Evolutionary conservation across 2,113 vertebrate genomes (phyloP).

Genomic region (Ornithorhynchus anatinus): DNA sequence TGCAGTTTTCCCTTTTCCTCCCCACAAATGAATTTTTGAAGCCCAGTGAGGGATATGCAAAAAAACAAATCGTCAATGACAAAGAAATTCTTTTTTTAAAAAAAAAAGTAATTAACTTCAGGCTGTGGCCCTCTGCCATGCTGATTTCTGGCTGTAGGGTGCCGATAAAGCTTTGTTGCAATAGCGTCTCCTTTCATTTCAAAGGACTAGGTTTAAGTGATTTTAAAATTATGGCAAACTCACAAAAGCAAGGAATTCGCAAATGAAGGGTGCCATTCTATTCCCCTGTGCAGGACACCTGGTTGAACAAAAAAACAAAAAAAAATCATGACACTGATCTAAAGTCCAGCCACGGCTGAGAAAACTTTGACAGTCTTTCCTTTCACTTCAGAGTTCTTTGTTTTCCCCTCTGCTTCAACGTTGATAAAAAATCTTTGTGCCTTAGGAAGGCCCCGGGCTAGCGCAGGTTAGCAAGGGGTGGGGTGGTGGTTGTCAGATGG

Average conservation of each 20-base stretch:
- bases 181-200: neutral
- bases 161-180: neutral
- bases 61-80: neutral
- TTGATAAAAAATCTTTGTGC: too few relatives aligned
- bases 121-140: neutral
- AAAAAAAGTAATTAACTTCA: neutral
- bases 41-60: neutral
- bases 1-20: too few relatives aligned
- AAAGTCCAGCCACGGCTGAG: too few relatives aligned
- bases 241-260: neutral
- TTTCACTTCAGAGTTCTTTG: constrained; percentile 21
- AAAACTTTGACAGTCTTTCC: neutral
- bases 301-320: too few relatives aligned
- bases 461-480: too few relatives aligned
- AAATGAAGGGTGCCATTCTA: neutral
- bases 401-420: neutral
- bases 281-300: neutral
- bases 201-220: neutral
- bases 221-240: neutral
- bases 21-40: constrained; percentile 7
- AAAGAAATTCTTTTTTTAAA: too few relatives aligned
- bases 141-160: neutral
- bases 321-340: too few relatives aligned
- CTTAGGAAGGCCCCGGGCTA: too few relatives aligned
- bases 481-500: too few relatives aligned